Evolutionary conservation across 2,113 vertebrate species (phyloP), one percentile per base, ranked within the genome.

Genomic region (Megalops atlanticus): DNA sequence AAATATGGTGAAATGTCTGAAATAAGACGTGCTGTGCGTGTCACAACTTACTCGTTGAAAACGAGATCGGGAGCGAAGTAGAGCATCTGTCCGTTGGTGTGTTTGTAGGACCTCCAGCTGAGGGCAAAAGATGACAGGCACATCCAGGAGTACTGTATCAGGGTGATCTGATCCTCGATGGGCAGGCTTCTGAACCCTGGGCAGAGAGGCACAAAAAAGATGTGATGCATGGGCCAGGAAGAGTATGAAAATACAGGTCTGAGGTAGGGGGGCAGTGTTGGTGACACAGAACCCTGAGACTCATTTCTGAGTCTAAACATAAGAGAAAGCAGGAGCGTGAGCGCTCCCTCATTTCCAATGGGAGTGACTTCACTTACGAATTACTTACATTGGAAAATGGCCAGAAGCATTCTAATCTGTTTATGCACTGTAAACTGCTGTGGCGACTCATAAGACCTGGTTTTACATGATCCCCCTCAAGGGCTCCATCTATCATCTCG

Each of bases 71-170:
- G 98, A 87, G 98, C 98, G 84, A 99, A 99, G 94, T 99, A 99
- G 88, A 99, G 96, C 95, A 96, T 96, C 90, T 99, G 97, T 93
- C 95, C 97, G 89, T 97, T 99, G 87, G 98, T 98, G 88, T 99
- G 98, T 95, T 98, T 98, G 93, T 98, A 99, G 2, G 98, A 99
- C 90, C 98, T 96, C 98, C 98, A 99, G 90, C 98, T 99, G 95
- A 99, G 97, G 86, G 97, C 96, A 92, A 99, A 99, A 31, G 98
- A 98, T 81, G 97, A 98, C 33, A 99, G 95, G 94, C 98, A 99
- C 98, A 99, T 99, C 98, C 98, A 99, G 38, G 98, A 99, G 94
- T 99, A 99, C 95, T 99, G 98, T 94, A 99, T 99, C 93, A 99
- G 95, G 89, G 97, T 99, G 92, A 99, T 99, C 95, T 99, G 98